Conservation (phyloP, 2,888 invertebrate species). For the Pristionchus maxplancki region DNA sequence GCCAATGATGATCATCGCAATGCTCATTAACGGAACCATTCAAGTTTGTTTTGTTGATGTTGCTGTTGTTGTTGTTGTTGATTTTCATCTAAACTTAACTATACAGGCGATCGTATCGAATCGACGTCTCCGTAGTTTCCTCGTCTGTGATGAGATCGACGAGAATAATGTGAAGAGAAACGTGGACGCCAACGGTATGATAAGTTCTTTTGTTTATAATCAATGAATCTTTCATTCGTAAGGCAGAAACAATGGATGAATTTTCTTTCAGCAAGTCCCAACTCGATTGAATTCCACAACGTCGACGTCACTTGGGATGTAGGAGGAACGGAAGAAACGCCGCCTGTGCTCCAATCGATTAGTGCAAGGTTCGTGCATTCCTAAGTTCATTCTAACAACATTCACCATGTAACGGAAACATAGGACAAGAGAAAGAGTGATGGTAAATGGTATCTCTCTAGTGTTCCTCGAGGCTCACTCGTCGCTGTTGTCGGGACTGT, state of each 20-base stretch:
- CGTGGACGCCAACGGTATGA: neutral
- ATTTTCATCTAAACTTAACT: too few species aligned
- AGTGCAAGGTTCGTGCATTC: neutral
- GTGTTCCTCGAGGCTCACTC: conserved; percentile 84
- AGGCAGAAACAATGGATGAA: too few species aligned
- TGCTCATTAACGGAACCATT: conserved; percentile 71
- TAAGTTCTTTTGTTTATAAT: neutral
- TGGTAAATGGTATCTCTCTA: neutral
- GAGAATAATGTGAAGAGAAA: conserved; percentile 41
- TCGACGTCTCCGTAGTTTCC: conserved; percentile 71
- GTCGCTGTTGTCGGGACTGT: conserved; percentile 92
- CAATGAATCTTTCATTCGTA: neutral
- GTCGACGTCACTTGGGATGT: conserved; percentile 11
- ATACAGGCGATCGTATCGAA: conserved; percentile 76
- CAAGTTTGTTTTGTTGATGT: conserved; percentile 61
- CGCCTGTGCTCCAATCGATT: neutral
- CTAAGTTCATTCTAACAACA: too few species aligned
- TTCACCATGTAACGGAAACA: too few species aligned
- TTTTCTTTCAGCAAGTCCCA: neutral
- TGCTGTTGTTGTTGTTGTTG: too few species aligned
- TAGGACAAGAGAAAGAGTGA: too few species aligned
- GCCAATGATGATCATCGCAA: conserved; percentile 91
- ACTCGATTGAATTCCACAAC: conserved; percentile 4
- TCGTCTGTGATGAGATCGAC: conserved; percentile 74
- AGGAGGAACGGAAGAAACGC: neutral